Evolutionary conservation across 2,888 invertebrate species (phyloP).

Genomic region (Artemia sinica): DNA sequence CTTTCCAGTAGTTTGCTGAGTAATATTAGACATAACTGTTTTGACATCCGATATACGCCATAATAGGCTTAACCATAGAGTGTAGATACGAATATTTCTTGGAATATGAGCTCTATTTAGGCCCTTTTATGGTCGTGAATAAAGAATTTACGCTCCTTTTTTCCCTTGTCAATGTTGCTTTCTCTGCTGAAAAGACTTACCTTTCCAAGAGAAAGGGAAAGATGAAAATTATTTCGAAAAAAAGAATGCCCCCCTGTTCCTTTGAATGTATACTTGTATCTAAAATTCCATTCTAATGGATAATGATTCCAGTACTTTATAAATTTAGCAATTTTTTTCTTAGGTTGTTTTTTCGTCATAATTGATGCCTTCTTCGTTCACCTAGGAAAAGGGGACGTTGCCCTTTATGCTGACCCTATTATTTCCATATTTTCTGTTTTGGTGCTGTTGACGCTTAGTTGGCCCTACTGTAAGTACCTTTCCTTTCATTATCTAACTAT

Average conservation of each 20-base stretch:
- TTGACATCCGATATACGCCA: too few relatives aligned
- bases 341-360: constrained; percentile 58
- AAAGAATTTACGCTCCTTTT: too few relatives aligned
- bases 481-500: neutral
- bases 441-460: constrained; percentile 51
- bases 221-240: too few relatives aligned
- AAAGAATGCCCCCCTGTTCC: neutral
- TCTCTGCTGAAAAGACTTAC: too few relatives aligned
- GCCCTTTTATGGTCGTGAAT: too few relatives aligned
- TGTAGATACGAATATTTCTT: too few relatives aligned
- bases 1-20: too few relatives aligned
- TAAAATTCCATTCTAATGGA: constrained; percentile 10
- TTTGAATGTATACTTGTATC: constrained; percentile 3
- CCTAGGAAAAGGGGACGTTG: constrained; percentile 38
- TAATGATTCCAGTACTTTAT: neutral
- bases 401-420: constrained; percentile 54
- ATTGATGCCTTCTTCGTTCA: constrained; percentile 43
- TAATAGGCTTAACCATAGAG: too few relatives aligned
- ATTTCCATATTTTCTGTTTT: constrained; percentile 56
- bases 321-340: constrained; percentile 14
- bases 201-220: too few relatives aligned
- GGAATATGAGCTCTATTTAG: too few relatives aligned
- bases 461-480: constrained; percentile 53
- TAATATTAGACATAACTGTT: too few relatives aligned
- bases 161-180: too few relatives aligned